Percentiles rank a stretch among this genome's conserved stretches.
Evolutionary conservation across 2,113 vertebrate species (phyloP).

Genomic region (Phylloscopus trochilus): DNA sequence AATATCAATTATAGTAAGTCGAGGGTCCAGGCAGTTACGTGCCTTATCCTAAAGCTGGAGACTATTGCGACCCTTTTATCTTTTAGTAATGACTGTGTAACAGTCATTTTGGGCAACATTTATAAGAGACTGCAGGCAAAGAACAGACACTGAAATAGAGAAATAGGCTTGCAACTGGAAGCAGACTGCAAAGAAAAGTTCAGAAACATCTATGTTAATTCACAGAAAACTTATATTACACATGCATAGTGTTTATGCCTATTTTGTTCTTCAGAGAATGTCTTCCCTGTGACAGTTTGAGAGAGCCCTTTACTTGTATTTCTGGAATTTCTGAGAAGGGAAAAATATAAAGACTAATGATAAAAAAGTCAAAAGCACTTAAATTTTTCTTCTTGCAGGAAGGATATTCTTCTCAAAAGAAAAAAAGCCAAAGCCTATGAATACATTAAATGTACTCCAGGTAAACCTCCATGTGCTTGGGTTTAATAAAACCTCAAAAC

Average conservation of each 20-base stretch:
- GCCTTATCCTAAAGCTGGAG: background rate
- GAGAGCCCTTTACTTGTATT: background rate
- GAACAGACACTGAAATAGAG: background rate
- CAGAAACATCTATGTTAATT: background rate
- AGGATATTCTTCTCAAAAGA: background rate
- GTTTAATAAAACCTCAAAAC: background rate
- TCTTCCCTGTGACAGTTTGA: background rate
- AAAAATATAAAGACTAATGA: background rate
- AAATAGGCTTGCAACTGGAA: background rate
- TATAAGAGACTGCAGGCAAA: background rate
- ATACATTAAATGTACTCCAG: background rate
- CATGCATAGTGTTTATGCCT: background rate
- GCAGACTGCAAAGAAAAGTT: background rate
- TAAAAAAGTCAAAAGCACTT: background rate
- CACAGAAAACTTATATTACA: background rate
- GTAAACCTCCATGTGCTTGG: background rate
- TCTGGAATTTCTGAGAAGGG: background rate
- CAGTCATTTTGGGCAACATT: background rate
- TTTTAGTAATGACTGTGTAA: background rate
- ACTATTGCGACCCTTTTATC: background rate
- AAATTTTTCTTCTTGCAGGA: background rate
- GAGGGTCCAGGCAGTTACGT: background rate
- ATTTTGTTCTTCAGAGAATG: background rate
- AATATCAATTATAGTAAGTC: background rate
- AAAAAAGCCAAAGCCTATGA: fast-evolving